A percentile compares a stretch with the other conserved stretches of the same genome.
Evolutionary conservation across 2,113 vertebrate genomes (phyloP).

Genomic region (Carassius auratus): DNA sequence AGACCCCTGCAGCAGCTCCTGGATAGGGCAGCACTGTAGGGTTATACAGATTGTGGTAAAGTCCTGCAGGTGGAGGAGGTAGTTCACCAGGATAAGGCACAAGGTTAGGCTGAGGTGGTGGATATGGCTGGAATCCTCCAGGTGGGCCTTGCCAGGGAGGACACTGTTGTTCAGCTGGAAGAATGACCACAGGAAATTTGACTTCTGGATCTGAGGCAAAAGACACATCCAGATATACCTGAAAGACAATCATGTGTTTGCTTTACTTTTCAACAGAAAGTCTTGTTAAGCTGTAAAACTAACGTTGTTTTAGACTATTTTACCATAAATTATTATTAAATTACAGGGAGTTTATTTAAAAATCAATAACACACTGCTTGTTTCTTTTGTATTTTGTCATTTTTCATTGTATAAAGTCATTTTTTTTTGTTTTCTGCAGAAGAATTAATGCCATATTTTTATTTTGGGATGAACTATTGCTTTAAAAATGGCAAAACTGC

Average conservation of each 20-base stretch:
- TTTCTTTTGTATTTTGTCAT: too few species aligned
- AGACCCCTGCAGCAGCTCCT: conserved; percentile 33
- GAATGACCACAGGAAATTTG: conserved; percentile 65
- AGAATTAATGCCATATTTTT: too few species aligned
- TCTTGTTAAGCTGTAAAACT: too few species aligned
- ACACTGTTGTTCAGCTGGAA: conserved; percentile 41
- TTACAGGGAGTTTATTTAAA: too few species aligned
- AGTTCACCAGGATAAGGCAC: not conserved
- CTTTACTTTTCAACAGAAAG: not conserved
- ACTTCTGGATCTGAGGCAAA: conserved; percentile 70
- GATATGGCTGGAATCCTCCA: not conserved
- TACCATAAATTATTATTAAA: too few species aligned
- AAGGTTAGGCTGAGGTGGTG: conserved; percentile 11
- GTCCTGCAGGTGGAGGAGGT: conserved; percentile 6
- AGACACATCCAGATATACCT: conserved; percentile 76
- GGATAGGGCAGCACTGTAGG: conserved; percentile 41
- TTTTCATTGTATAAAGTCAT: too few species aligned
- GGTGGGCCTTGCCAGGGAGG: not conserved
- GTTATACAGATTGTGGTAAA: conserved; percentile 39
- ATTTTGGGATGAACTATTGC: too few species aligned
- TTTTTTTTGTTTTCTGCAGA: too few species aligned
- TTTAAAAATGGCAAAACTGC: not conserved
- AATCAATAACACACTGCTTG: too few species aligned
- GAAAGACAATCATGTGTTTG: conserved; percentile 32
- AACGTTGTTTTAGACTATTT: too few species aligned